A percentile compares a stretch with the other conserved stretches of the same genome.
phyloP scores from a whole-genome alignment of 1,140 invertebrate genomes.

The Drosophila lowei region DNA sequence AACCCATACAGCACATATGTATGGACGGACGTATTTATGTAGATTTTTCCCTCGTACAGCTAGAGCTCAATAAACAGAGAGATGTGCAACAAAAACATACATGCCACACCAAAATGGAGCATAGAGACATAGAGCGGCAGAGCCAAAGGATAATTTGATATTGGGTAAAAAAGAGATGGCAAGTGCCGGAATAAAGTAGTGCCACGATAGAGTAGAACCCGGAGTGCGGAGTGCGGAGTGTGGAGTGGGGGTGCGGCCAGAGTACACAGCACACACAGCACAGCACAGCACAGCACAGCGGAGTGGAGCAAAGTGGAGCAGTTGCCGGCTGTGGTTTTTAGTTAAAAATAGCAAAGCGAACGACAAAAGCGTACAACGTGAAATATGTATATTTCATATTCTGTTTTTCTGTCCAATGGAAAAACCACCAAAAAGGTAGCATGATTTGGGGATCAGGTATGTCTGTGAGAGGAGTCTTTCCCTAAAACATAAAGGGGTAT shows the following conservation, averaged over 20 bases:
- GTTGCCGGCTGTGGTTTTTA: constrained; percentile 55
- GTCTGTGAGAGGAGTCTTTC: no score
- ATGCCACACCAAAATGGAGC: neutral
- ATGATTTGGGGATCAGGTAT: no score
- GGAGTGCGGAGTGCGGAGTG: no score
- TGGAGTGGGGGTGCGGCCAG: no score
- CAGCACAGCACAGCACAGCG: neutral
- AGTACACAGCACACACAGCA: no score
- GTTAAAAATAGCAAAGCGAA: constrained; percentile 55
- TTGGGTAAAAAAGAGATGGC: constrained; percentile 4
- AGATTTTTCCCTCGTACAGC: constrained; percentile 15
- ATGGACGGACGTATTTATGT: constrained; percentile 14
- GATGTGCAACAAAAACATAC: constrained; percentile 16
- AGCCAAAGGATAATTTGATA: constrained; percentile 55
- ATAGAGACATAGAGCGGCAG: constrained; percentile 6
- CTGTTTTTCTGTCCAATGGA: neutral
- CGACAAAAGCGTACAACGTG: constrained; percentile 43
- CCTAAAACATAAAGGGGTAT: neutral
- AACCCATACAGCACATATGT: neutral
- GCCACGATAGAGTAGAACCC: no score
- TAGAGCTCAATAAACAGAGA: constrained; percentile 43
- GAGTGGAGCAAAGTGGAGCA: neutral
- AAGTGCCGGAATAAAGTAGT: no score
- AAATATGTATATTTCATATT: constrained; percentile 53
- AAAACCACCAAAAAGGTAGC: neutral